Conservation (phyloP, 2,888 invertebrate genomes). For the Tanypteryx hageni region DNA sequence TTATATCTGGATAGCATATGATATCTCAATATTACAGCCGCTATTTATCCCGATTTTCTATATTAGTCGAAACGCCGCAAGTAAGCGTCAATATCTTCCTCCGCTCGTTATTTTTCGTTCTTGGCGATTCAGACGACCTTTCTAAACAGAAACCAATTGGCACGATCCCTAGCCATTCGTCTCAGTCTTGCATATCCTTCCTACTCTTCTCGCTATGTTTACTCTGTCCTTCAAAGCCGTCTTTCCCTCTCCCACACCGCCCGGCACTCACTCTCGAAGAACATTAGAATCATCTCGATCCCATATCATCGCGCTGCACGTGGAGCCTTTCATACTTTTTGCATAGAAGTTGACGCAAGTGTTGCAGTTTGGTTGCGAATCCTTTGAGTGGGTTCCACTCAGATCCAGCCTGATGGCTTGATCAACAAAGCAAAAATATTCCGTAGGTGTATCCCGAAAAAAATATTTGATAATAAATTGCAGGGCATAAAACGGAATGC, state of each 20-base stretch:
- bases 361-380: not conserved
- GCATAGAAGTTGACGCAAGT: not conserved
- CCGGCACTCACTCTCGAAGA: not conserved
- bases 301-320: not conserved
- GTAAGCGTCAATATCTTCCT: not conserved
- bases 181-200: not conserved
- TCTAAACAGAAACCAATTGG: conserved; percentile 35
- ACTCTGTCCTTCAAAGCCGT: not conserved
- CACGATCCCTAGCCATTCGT: not conserved
- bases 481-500: too few species aligned
- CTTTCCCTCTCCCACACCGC: not conserved
- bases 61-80: not conserved
- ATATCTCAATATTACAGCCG: too few species aligned
- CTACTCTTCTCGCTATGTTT: not conserved
- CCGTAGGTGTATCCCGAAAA: too few species aligned
- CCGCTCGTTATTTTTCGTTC: not conserved
- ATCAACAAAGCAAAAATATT: too few species aligned
- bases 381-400: not conserved
- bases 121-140: not conserved
- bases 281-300: conserved; percentile 4
- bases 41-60: too few species aligned
- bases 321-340: not conserved
- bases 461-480: too few species aligned
- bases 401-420: too few species aligned
- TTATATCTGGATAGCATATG: too few species aligned